phyloP scores from a whole-genome alignment of 2,113 vertebrate genomes.

The Equus przewalskii region DNA sequence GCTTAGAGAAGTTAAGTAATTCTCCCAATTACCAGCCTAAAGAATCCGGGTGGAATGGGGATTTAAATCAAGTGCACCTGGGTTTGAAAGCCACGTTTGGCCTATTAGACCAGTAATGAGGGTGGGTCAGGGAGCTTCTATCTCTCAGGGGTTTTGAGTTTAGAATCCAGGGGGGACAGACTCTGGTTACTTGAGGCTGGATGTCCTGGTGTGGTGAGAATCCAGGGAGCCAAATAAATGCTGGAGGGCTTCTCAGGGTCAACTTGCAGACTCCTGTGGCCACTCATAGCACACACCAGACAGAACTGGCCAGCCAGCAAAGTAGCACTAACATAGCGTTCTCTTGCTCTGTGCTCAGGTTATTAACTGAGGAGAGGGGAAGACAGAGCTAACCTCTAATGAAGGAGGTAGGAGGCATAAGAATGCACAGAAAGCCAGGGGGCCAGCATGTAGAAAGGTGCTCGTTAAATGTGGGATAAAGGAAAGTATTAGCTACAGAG shows the following conservation, averaged over 20 bases:
- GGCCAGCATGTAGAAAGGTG: fast-evolving
- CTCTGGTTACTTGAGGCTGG: background rate
- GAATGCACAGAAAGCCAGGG: background rate
- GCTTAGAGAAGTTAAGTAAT: background rate
- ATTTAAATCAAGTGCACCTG: background rate
- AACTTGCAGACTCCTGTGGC: background rate
- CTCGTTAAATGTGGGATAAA: background rate
- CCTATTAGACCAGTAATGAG: background rate
- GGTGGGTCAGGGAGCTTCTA: background rate
- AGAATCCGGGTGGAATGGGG: background rate
- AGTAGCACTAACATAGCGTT: background rate
- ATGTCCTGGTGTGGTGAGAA: background rate
- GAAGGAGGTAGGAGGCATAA: background rate
- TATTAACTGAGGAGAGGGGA: background rate
- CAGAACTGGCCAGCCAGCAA: background rate
- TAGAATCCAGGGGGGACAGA: background rate
- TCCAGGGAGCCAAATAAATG: background rate
- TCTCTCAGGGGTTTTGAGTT: background rate
- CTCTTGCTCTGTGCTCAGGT: background rate
- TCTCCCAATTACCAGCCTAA: background rate
- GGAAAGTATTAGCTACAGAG: background rate
- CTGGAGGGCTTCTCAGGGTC: background rate
- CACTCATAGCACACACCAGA: background rate
- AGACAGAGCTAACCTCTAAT: background rate
- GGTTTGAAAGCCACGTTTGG: background rate